Percentiles rank a stretch among this genome's conserved stretches.
Evolutionary conservation across 2,113 vertebrate species (phyloP).

Genomic region (Silurus meridionalis): DNA sequence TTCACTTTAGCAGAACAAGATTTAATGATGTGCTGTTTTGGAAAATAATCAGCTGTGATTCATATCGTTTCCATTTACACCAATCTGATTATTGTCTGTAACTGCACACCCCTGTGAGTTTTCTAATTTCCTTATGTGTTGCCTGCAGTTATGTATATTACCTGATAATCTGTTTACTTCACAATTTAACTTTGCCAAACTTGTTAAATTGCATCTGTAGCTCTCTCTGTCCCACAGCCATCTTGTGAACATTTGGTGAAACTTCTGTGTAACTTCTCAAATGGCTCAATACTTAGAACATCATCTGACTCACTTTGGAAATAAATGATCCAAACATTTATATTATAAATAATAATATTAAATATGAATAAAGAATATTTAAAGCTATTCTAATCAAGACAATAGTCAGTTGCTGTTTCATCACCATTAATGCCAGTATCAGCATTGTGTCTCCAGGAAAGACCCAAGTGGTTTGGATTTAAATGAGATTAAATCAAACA

Average conservation of each 20-base stretch:
- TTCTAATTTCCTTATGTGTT: background rate
- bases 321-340: background rate
- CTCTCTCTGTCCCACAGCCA: background rate
- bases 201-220: background rate
- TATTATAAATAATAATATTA: background rate
- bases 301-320: background rate
- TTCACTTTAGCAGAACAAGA: no score
- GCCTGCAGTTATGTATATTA: background rate
- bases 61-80: background rate
- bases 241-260: background rate
- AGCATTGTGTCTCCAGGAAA: slow-evolving; percentile 1
- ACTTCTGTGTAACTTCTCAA: background rate
- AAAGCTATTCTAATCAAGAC: background rate
- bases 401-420: background rate
- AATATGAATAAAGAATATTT: background rate
- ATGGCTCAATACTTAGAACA: background rate
- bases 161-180: background rate
- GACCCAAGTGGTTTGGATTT: background rate
- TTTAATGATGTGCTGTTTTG: no score
- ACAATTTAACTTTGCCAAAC: background rate
- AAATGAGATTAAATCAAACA: slow-evolving; percentile 14
- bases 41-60: background rate
- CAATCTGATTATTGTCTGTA: background rate
- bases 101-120: background rate
- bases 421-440: background rate